These are phyloP conservation scores for Ailuropoda melanoleuca DNA, from an alignment of 2,113 vertebrate species.

Conservation along the genomic window DNA sequence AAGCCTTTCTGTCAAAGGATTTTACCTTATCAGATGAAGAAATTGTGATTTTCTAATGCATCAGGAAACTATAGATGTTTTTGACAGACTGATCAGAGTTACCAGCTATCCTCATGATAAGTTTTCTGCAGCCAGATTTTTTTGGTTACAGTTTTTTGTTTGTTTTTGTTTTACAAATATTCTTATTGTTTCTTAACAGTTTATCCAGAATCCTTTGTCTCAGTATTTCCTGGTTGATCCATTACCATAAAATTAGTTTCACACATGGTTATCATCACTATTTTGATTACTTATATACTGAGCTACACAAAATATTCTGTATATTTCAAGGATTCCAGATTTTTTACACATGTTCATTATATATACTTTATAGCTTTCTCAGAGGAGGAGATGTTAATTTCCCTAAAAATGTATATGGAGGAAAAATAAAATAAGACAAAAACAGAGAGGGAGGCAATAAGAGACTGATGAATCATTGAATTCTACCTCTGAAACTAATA, in stretches of 20 bases:
- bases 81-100: not conserved
- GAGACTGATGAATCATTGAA: no score
- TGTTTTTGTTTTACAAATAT: not conserved
- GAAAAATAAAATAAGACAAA: not conserved
- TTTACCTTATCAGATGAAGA: not conserved
- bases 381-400: not conserved
- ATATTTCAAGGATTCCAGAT: not conserved
- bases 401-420: not conserved
- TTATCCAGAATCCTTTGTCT: not conserved
- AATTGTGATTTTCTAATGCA: not conserved
- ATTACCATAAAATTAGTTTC: conserved; percentile 23
- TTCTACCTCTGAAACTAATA: no score
- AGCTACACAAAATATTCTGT: not conserved
- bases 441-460: not conserved
- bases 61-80: not conserved
- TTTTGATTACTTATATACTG: not conserved
- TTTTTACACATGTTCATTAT: not conserved
- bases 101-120: not conserved
- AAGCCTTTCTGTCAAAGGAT: not conserved
- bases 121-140: not conserved
- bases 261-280: not conserved
- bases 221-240: not conserved
- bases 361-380: not conserved
- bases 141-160: conserved; percentile 5
- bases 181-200: not conserved